These are phyloP conservation scores for Corydoras maculifer DNA, from an alignment of 2,113 vertebrate species.

Conservation along the genomic window DNA sequence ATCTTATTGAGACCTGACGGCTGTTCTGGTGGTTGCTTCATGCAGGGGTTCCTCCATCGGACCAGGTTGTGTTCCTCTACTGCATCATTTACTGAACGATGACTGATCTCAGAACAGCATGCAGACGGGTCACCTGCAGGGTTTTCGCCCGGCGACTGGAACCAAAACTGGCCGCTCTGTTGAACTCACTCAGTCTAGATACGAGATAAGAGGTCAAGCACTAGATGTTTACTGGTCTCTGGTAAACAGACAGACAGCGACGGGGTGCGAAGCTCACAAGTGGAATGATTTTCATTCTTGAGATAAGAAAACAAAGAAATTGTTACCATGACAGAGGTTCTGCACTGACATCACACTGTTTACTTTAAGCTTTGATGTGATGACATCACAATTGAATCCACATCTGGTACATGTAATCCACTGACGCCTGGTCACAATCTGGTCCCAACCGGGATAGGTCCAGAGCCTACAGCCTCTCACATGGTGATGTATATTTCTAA, in stretches of 20 bases:
- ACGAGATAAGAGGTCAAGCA: neutral
- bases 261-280: slow-evolving; percentile 9
- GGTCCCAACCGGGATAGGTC: no score
- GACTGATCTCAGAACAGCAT: neutral
- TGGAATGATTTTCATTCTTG: slow-evolving; percentile 10
- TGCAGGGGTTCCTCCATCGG: no score
- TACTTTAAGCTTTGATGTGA: no score
- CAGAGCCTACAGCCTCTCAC: no score
- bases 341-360: neutral
- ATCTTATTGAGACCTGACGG: no score
- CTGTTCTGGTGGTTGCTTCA: no score
- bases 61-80: no score
- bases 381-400: no score
- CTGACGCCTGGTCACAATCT: no score
- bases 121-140: neutral
- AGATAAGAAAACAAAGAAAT: neutral
- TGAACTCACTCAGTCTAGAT: neutral
- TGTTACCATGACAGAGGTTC: neutral
- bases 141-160: slow-evolving; percentile 6
- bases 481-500: neutral
- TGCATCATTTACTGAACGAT: no score
- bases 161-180: slow-evolving; percentile 2
- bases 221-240: neutral
- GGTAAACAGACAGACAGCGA: neutral
- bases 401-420: no score